Conservation (phyloP, 2,113 vertebrate genomes). For the Atlantisia rogersi region DNA sequence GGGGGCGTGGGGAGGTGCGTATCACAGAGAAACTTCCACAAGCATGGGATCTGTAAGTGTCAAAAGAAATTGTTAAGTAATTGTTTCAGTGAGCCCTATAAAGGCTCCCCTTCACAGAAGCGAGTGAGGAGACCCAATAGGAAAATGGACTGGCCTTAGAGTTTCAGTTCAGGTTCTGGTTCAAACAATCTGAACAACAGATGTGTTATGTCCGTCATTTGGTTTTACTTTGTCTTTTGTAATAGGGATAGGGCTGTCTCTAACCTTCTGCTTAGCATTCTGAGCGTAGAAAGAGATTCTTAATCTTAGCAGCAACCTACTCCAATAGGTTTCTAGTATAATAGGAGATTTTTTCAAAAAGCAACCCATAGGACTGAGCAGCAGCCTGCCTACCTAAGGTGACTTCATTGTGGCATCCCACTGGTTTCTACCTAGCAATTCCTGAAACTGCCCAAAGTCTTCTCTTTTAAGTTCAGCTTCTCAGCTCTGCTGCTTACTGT, state of each 20-base stretch:
- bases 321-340: background rate
- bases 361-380: accelerated
- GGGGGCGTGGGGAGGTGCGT: too few relatives aligned
- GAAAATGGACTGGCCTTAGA: background rate
- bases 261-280: background rate
- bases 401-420: background rate
- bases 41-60: background rate
- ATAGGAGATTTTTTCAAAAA: background rate
- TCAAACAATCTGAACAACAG: background rate
- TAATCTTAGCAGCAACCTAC: background rate
- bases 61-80: background rate
- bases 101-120: background rate
- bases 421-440: background rate
- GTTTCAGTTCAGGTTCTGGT: background rate
- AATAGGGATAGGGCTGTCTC: background rate
- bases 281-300: background rate
- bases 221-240: background rate
- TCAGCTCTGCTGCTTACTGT: background rate
- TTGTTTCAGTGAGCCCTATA: background rate
- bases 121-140: background rate
- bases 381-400: background rate
- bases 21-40: background rate
- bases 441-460: background rate
- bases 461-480: background rate
- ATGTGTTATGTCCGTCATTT: background rate